phyloP scores from a whole-genome alignment of 2,797 vertebrate genomes.

The Siniperca scherzeri region DNA sequence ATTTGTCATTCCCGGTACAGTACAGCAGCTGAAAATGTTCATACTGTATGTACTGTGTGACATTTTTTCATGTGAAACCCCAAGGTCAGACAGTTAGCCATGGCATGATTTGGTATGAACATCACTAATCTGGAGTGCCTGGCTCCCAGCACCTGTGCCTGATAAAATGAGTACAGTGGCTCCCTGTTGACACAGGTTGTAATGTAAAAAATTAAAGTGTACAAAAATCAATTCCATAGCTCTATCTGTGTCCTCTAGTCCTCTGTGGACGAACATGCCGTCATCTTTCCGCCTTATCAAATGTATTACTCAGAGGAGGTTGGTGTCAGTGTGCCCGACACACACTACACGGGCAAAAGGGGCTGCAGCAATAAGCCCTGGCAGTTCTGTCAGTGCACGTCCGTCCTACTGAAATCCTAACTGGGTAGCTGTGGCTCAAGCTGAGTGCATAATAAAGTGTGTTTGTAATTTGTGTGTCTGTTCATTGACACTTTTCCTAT shows the following conservation, averaged over 20 bases:
- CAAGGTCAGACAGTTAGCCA: slow-evolving; percentile 19
- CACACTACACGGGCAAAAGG: background rate
- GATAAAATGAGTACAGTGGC: background rate
- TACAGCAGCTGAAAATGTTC: background rate
- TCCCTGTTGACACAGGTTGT: slow-evolving; percentile 15
- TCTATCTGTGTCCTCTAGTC: slow-evolving; percentile 8
- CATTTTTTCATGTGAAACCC: background rate
- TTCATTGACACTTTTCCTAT: background rate
- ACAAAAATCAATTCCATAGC: background rate
- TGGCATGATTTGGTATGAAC: background rate
- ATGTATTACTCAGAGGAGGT: slow-evolving; percentile 28
- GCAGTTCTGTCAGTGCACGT: slow-evolving; percentile 14
- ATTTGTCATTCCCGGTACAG: background rate
- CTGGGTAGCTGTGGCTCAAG: slow-evolving; percentile 9
- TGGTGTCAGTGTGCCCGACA: slow-evolving; percentile 28
- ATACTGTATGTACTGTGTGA: background rate
- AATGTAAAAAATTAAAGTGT: background rate
- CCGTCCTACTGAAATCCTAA: slow-evolving; percentile 15
- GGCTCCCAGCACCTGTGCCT: background rate
- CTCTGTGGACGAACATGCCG: background rate
- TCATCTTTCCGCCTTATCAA: slow-evolving; percentile 12
- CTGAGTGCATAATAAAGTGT: background rate
- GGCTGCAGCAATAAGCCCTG: slow-evolving; percentile 35
- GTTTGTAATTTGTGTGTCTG: slow-evolving; percentile 8
- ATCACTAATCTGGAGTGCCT: background rate